Conservation (phyloP, 2,888 invertebrate species). For the Xestia ashworthii region DNA sequence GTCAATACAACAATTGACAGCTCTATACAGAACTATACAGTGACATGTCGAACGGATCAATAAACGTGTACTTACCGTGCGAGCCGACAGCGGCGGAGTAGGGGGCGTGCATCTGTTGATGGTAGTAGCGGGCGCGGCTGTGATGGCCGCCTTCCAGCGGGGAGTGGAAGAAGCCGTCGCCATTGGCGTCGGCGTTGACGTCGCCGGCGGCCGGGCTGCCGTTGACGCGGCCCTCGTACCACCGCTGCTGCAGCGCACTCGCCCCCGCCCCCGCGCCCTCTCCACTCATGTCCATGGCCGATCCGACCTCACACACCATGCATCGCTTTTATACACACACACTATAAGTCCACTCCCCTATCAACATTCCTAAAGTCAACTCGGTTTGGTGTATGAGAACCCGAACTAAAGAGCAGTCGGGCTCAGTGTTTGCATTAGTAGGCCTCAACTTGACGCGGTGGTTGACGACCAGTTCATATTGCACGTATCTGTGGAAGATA, state of each 20-base stretch:
- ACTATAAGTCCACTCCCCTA: conserved; percentile 86
- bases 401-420: conserved; percentile 72
- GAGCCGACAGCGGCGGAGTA: conserved; percentile 89
- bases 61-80: conserved; percentile 83
- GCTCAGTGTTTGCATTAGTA: conserved; percentile 76
- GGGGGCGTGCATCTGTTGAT: conserved; percentile 90
- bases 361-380: conserved; percentile 83
- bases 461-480: conserved; percentile 76
- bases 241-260: conserved; percentile 89
- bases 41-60: conserved; percentile 11
- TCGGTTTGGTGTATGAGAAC: conserved; percentile 64
- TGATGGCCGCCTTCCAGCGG: conserved; percentile 90
- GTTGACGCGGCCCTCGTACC: conserved; percentile 90
- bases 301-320: conserved; percentile 89
- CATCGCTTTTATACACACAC: conserved; percentile 89
- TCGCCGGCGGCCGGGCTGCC: conserved; percentile 89
- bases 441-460: conserved; percentile 66
- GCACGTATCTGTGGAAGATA: conserved; percentile 81
- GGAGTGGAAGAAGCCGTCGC: conserved; percentile 90
- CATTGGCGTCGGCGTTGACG: conserved; percentile 88
- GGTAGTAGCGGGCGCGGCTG: conserved; percentile 90
- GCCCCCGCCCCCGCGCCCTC: conserved; percentile 84
- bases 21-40: neutral
- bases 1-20: conserved; percentile 13
- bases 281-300: conserved; percentile 89